A percentile compares a stretch with the other conserved stretches of the same genome.
Conservation (phyloP, 30 jellyfish, hydroid and myxozoan genomes). For the Catostylus mosaicus region DNA sequence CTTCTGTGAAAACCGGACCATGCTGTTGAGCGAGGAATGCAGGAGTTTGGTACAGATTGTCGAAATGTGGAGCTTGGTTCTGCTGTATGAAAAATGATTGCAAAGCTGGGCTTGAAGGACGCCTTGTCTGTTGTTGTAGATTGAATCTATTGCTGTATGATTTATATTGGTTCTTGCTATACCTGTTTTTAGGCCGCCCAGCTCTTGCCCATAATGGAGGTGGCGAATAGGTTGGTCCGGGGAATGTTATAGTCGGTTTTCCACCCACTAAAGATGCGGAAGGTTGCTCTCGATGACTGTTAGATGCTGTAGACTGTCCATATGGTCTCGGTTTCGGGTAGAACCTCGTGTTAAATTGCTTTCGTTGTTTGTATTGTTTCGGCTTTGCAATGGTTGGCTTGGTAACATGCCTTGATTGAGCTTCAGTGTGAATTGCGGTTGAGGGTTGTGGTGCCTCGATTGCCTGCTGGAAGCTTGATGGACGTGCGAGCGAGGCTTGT, state of each 20-base stretch:
- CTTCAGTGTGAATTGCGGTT: slow-evolving; percentile 40
- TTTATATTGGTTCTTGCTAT: background rate
- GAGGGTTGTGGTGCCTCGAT: slow-evolving; percentile 49
- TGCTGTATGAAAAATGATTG: slow-evolving; percentile 49
- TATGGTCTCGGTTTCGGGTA: slow-evolving; percentile 39
- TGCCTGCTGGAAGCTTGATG: slow-evolving; percentile 38
- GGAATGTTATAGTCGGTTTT: slow-evolving; percentile 75
- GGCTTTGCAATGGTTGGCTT: slow-evolving; percentile 36
- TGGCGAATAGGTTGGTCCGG: slow-evolving; percentile 98
- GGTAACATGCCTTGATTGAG: slow-evolving; percentile 60
- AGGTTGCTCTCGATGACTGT: slow-evolving; percentile 27
- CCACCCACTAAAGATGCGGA: slow-evolving; percentile 29
- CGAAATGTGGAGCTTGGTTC: slow-evolving; percentile 23
- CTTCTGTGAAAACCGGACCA: slow-evolving; percentile 35
- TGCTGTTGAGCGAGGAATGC: slow-evolving; percentile 60
- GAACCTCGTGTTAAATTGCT: slow-evolving; percentile 28
- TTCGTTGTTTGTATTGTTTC: background rate
- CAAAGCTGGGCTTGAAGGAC: slow-evolving; percentile 35
- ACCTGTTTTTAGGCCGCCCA: slow-evolving; percentile 29
- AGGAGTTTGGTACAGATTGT: slow-evolving; percentile 36
- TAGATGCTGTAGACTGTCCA: slow-evolving; percentile 18
- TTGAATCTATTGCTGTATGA: slow-evolving; percentile 18
- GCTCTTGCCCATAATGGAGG: slow-evolving; percentile 82
- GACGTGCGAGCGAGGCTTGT: slow-evolving; percentile 24
- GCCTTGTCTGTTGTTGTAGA: slow-evolving; percentile 9